Percentiles rank a stretch among this genome's conserved stretches.
These are phyloP conservation scores for Neotoma lepida DNA, from an alignment of 2,113 vertebrate species.

Conservation along the genomic window DNA sequence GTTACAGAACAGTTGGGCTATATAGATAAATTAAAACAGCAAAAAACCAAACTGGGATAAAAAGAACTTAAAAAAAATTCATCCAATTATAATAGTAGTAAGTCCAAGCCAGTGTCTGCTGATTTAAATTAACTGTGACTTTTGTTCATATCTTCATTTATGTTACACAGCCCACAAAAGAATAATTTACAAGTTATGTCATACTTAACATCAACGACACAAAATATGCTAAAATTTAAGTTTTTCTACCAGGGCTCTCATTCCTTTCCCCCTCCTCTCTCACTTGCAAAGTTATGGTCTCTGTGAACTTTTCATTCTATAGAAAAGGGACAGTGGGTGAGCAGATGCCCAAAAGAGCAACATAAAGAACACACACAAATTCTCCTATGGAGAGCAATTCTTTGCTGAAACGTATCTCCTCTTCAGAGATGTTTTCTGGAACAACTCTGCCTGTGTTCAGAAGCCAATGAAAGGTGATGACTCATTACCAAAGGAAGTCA, in stretches of 20 bases:
- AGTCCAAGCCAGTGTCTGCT: neutral
- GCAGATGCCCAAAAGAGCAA: neutral
- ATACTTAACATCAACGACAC: neutral
- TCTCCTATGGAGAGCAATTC: neutral
- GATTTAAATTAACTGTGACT: neutral
- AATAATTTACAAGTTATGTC: slow-evolving; percentile 14
- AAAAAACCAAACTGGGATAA: neutral
- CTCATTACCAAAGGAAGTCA: neutral
- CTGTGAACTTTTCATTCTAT: neutral
- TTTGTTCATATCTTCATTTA: neutral
- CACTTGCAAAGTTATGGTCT: neutral
- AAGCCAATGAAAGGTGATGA: neutral
- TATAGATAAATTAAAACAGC: neutral
- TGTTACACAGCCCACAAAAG: neutral
- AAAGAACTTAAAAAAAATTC: neutral
- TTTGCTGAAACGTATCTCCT: neutral
- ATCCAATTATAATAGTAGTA: neutral
- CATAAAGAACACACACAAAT: neutral
- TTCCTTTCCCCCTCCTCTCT: neutral
- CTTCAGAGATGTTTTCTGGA: neutral
- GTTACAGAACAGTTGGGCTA: neutral
- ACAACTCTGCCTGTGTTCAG: neutral
- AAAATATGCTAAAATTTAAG: slow-evolving; percentile 1
- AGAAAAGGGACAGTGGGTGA: neutral
- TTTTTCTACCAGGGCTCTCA: neutral